phyloP scores from a whole-genome alignment of 2,113 vertebrate genomes.

The Muntiacus muntjak region DNA sequence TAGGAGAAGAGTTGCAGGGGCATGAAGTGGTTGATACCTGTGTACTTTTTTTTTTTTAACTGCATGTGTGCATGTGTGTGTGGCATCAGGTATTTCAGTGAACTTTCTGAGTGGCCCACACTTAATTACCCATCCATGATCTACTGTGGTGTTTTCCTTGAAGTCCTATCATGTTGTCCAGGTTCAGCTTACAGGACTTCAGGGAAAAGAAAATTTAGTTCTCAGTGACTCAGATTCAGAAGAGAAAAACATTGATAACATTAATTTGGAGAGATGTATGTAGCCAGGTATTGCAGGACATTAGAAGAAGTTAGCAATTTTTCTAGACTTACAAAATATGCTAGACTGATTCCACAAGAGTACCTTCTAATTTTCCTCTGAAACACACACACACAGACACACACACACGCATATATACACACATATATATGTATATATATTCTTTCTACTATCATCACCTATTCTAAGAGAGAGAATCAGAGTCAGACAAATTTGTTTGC shows the following conservation, averaged over 20 bases:
- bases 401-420: too few species aligned
- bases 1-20: background rate
- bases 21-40: background rate
- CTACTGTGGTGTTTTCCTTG: background rate
- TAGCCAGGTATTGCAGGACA: background rate
- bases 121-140: too few species aligned
- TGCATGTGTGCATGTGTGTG: background rate
- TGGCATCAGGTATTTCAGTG: background rate
- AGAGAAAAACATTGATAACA: background rate
- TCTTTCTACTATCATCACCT: background rate
- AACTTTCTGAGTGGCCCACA: background rate
- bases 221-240: background rate
- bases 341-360: background rate
- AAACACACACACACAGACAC: background rate
- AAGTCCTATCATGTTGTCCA: too few species aligned
- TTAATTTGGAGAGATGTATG: background rate
- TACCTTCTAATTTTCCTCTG: background rate
- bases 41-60: background rate
- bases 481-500: background rate
- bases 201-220: background rate
- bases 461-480: background rate
- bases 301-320: background rate
- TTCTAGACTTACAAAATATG: background rate
- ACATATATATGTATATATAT: too few species aligned
- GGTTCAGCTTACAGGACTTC: background rate